Base-by-base conservation (phyloP, 2,888 invertebrate genomes). In the Steinernema carpocapsae region DNA sequence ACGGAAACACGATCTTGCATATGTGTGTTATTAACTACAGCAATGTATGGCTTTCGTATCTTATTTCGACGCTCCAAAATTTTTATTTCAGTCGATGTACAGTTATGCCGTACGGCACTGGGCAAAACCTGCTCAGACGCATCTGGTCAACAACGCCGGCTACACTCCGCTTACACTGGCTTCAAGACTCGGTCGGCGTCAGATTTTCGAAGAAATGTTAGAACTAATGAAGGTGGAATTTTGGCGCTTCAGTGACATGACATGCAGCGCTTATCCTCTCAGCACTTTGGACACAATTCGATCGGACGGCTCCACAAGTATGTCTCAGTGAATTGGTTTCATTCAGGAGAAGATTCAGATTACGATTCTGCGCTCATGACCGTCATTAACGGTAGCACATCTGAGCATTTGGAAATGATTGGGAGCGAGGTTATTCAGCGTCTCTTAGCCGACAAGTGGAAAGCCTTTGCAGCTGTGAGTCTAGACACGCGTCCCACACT, bases 21-120 rank as follows among this genome's bases (percentile, higher is more conserved):
- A 97, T 99, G 95, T 95, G 97, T 46, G 97, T 99, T 48, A 96
- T 99, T 76, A 93, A 94, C 87, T 95, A 97, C 89, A 96, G 97
- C 89, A 90, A 95, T 91, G 96, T 95, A 89, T 89, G 90, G 87
- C 51, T 12, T 1, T 37, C 10, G 10, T 10, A 6, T 37, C 14
- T 22, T 19, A 6, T 37, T 37, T 37, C 10, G 37, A n/a, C n/a
- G n/a, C n/a, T 51, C 17, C 48, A 29, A 17, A 17, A 59, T 3
- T 14, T 29, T 45, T 71, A 37, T 88, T 79, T 2, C 88, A 95
- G 95, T 94, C 95, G 86, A 97, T 97, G 97, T 97, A 97, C 88
- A 95, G 95, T 37, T 97, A 97, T 89, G 97, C 97, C 0, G 91
- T 97, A 51, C 91, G 95, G 17, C 97, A 99, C 89, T 96, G 96